A percentile compares a stretch with the other conserved stretches of the same genome.
Conservation (phyloP, 2,888 invertebrate genomes). For the Sphecodes monilicornis region DNA sequence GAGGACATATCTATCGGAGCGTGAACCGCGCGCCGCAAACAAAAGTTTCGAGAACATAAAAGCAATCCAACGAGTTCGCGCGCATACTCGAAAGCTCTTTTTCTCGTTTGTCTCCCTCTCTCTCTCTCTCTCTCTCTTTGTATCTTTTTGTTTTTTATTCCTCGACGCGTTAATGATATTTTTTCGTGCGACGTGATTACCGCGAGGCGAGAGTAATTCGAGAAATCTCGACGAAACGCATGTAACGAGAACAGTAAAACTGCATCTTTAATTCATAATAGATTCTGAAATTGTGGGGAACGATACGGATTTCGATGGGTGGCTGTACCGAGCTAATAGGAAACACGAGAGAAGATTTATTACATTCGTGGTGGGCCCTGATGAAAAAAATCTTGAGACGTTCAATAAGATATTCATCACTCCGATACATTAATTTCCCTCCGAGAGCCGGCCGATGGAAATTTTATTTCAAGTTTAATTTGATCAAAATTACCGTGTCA, state of each 20-base stretch:
- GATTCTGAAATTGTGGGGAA: background rate
- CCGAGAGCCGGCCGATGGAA: constrained; percentile 51
- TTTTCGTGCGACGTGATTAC: constrained; percentile 33
- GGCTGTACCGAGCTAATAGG: background rate
- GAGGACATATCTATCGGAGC: constrained; percentile 71
- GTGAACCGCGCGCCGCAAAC: constrained; percentile 65
- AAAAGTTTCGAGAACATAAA: constrained; percentile 71
- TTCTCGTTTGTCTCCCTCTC: constrained; percentile 18
- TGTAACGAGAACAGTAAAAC: constrained; percentile 22
- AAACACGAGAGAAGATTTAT: constrained; percentile 44
- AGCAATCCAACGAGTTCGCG: constrained; percentile 60
- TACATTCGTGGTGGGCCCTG: constrained; percentile 2
- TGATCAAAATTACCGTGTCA: constrained; percentile 69
- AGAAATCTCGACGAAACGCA: constrained; percentile 5
- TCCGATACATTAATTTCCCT: constrained; percentile 62
- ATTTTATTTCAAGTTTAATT: constrained; percentile 71
- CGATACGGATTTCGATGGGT: background rate
- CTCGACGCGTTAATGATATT: constrained; percentile 57
- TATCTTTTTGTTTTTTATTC: background rate
- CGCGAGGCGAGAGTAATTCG: constrained; percentile 15
- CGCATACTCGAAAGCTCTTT: constrained; percentile 51
- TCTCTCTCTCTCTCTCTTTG: background rate
- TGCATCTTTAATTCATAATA: no score
- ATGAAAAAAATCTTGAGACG: constrained; percentile 16
- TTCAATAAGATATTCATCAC: constrained; percentile 38